These are phyloP conservation scores for Entomyzon cyanotis DNA, from an alignment of 2,113 vertebrate genomes.

Conservation along the genomic window DNA sequence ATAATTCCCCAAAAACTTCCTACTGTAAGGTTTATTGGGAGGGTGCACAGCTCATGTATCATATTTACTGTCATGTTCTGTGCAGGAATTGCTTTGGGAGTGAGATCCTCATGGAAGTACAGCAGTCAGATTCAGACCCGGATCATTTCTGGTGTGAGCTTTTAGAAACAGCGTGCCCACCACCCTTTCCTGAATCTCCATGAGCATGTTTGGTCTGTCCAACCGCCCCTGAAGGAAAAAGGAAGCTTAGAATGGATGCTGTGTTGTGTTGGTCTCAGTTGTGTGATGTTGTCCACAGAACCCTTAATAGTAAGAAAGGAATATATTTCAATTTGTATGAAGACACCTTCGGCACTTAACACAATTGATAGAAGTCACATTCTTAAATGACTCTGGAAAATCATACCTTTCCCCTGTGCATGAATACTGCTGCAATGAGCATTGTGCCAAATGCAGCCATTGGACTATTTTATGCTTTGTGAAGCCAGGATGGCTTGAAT, in stretches of 20 bases:
- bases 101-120: neutral
- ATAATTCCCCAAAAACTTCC: neutral
- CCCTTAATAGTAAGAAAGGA: neutral
- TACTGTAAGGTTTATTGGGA: neutral
- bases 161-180: neutral
- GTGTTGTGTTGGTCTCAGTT: neutral
- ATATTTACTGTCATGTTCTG: neutral
- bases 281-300: neutral
- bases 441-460: neutral
- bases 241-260: neutral
- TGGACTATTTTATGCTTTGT: neutral
- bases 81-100: neutral
- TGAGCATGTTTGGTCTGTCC: accelerated
- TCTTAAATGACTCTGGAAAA: neutral
- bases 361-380: neutral
- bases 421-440: neutral
- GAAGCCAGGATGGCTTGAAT: neutral
- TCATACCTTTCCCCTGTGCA: neutral
- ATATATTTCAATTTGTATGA: neutral
- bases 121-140: neutral
- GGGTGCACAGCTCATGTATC: neutral
- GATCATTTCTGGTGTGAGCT: neutral
- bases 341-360: neutral
- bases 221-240: neutral
- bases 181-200: neutral